Conservation (phyloP, 2,797 vertebrate genomes). For the Artibeus lituratus region DNA sequence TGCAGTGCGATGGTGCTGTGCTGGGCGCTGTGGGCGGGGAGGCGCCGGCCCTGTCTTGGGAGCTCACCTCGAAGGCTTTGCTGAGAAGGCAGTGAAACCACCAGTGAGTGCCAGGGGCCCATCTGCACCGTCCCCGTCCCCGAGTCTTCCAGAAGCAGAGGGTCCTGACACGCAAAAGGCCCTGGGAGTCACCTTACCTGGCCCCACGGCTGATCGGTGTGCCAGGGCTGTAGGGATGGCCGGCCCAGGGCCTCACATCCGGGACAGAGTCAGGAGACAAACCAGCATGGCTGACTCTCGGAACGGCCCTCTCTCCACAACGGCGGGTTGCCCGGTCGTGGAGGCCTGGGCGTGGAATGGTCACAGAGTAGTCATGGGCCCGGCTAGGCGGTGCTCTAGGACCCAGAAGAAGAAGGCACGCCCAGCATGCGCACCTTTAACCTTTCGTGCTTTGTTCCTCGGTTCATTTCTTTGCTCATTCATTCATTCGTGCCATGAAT, state of each 20-base stretch:
- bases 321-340: not conserved
- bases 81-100: not conserved
- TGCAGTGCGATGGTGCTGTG: accelerated
- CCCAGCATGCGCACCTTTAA: not conserved
- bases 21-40: not conserved
- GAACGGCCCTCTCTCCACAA: not conserved
- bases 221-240: not conserved
- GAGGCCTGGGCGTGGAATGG: not conserved
- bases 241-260: not conserved
- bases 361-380: not conserved
- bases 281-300: not conserved
- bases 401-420: not conserved
- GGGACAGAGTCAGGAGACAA: not conserved
- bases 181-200: not conserved
- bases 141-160: not conserved
- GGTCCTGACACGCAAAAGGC: accelerated
- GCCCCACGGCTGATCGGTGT: not conserved
- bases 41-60: not conserved
- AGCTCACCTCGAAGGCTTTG: not conserved
- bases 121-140: accelerated
- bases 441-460: not conserved
- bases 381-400: not conserved
- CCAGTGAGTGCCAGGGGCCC: not conserved
- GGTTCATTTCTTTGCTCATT: not conserved
- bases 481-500: too few species aligned